phyloP scores from a whole-genome alignment of 2,888 invertebrate species.

The Synergus gifuensis region DNA sequence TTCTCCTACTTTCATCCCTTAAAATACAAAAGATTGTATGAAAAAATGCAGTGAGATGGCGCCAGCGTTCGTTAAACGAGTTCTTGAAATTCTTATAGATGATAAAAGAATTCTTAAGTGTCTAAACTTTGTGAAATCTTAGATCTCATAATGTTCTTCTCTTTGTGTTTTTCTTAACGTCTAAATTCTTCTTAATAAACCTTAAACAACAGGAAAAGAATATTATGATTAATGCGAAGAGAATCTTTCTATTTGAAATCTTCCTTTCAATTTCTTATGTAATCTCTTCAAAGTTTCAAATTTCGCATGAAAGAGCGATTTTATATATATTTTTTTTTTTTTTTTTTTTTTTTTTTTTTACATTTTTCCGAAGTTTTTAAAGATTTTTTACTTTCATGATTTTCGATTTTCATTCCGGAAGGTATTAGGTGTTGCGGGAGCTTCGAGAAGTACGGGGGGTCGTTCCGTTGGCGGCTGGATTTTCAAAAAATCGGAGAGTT shows the following conservation, averaged over 20 bases:
- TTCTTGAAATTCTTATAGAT: neutral
- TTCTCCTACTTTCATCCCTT: constrained; percentile 44
- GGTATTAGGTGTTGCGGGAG: constrained; percentile 11
- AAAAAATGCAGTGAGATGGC: constrained; percentile 70
- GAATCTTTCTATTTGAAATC: constrained; percentile 37
- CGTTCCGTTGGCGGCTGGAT: constrained; percentile 73
- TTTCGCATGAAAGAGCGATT: neutral
- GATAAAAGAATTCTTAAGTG: neutral
- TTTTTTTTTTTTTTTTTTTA: neutral
- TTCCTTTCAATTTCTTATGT: neutral
- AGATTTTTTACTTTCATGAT: neutral
- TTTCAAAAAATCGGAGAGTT: constrained; percentile 74
- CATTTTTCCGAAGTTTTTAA: neutral
- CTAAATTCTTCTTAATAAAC: neutral
- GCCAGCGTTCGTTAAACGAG: constrained; percentile 43
- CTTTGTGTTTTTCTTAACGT: neutral
- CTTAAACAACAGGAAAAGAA: neutral
- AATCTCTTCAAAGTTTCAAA: neutral
- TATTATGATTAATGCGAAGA: constrained; percentile 1
- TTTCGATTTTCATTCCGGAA: constrained; percentile 14
- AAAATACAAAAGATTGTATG: constrained; percentile 50
- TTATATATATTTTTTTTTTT: neutral
- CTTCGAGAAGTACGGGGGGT: constrained; percentile 15
- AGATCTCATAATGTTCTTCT: neutral
- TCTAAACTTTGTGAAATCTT: neutral